Percentiles rank a stretch among this genome's conserved stretches.
Conservation (phyloP, 2,113 vertebrate species). For the Toxostoma redivivum region DNA sequence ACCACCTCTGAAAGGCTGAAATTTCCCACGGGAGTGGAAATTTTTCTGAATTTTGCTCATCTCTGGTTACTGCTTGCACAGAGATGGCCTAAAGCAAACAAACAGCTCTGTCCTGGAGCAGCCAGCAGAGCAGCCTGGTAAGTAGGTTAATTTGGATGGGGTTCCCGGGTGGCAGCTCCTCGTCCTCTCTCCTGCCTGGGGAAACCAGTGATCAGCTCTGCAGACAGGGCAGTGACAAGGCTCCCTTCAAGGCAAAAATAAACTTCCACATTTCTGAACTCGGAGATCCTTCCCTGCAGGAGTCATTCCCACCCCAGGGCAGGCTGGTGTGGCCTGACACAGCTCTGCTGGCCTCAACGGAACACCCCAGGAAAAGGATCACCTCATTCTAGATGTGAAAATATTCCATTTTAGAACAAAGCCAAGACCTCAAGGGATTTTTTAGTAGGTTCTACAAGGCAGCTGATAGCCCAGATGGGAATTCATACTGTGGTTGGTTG, state of each 20-base stretch:
- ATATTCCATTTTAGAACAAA: neutral
- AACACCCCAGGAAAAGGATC: neutral
- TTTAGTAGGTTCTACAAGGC: neutral
- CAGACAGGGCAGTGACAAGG: neutral
- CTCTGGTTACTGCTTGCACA: neutral
- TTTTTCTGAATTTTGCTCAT: neutral
- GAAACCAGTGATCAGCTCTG: neutral
- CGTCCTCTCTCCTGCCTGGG: neutral
- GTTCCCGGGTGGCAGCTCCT: neutral
- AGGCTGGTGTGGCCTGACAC: neutral
- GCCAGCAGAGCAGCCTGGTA: neutral
- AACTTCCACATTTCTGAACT: neutral
- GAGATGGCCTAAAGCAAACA: slow-evolving; percentile 31
- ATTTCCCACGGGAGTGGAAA: neutral
- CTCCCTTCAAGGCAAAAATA: neutral
- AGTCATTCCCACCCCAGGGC: neutral
- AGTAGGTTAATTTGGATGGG: slow-evolving; percentile 15
- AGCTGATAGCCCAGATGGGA: slow-evolving; percentile 29
- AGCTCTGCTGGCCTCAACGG: neutral
- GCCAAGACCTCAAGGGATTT: neutral
- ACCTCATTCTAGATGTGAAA: neutral
- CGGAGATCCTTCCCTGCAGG: neutral
- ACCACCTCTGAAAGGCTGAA: neutral
- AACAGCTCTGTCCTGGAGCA: neutral
- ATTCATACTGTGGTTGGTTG: neutral